A percentile compares a stretch with the other conserved stretches of the same genome.
These are phyloP conservation scores for Zonitis immaculata DNA, from an alignment of 2,888 invertebrate genomes.

Conservation along the genomic window DNA sequence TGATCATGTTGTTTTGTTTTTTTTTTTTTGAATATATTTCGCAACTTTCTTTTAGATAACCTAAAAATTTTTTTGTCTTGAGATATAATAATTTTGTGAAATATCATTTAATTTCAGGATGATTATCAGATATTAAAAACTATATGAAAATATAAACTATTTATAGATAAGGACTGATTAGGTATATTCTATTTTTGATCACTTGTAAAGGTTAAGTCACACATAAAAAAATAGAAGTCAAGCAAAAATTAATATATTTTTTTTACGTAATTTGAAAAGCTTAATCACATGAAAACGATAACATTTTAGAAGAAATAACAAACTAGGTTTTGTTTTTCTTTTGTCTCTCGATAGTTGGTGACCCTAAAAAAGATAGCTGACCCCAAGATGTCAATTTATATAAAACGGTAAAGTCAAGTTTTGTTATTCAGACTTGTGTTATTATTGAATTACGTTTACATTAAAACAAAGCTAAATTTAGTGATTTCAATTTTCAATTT, in stretches of 20 bases:
- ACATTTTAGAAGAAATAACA: conserved; percentile 19
- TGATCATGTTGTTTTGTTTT: not conserved
- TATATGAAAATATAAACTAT: not conserved
- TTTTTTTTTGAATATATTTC: not conserved
- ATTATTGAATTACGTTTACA: not conserved
- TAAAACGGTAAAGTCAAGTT: conserved; percentile 34
- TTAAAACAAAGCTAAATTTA: not conserved
- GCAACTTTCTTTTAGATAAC: not conserved
- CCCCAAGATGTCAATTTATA: conserved; percentile 33
- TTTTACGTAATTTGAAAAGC: conserved; percentile 21
- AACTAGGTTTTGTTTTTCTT: conserved; percentile 35
- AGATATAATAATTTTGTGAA: not conserved
- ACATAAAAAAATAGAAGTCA: not conserved
- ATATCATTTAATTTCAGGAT: not conserved
- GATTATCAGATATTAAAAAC: not conserved
- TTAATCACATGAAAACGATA: conserved; percentile 31
- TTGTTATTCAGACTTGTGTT: conserved; percentile 4
- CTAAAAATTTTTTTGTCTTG: not conserved
- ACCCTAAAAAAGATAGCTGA: conserved; percentile 38
- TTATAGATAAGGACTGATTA: not conserved
- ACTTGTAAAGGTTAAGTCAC: not conserved
- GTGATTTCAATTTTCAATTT: not conserved
- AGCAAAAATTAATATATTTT: not conserved
- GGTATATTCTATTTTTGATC: not conserved
- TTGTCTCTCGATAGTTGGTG: conserved; percentile 36